Base-by-base conservation (phyloP, 2,113 vertebrate species). In the Bos taurus region DNA sequence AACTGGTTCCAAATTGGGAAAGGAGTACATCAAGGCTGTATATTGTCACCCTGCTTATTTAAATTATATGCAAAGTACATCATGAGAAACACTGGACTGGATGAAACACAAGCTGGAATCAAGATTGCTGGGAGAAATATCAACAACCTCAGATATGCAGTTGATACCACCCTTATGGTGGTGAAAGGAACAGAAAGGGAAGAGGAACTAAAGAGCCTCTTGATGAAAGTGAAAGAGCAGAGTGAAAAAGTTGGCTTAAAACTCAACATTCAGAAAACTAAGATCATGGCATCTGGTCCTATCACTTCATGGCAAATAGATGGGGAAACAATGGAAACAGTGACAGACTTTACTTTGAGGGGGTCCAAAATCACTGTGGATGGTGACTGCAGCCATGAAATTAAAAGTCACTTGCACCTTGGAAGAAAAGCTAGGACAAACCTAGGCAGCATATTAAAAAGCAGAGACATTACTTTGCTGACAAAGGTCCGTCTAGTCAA, bases 111-210 rank as follows among this genome's bases (percentile, higher is more conserved):
- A 40, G 67, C 19, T 40, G 36, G 16, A 74, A 74, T 74, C 67
- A 74, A 74, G 36, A 23, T 25, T 74, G 10, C 67, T 0, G 0
- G 10, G 67, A 74, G 36, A 40, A 25, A 40, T 23, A 40, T 40
- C n/a, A 74, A 25, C 2, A 74, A 74, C 36, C 67, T 74, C 67
- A 74, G 36, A 74, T 12, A 71, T 40, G 19, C 11, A 40, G 67
- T 13, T 74, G 67, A 40, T 1, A 74, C 19, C 67, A 40, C 67
- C 5, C 19, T 40, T 40, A 11, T 25, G 36, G 36, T 19, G 15
- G 62, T 33, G 3, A 17, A 15, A 64, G 62, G 30, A 30, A n/a
- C n/a, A 71, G 19, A 40, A 71, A 36, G n/a, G 9, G 19, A 40
- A 71, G 67, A 71, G 3, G n/a, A 40, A 71, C 67, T 71, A 71